phyloP scores from a whole-genome alignment of 2,888 invertebrate species.

The Cecidostiba fungosa region DNA sequence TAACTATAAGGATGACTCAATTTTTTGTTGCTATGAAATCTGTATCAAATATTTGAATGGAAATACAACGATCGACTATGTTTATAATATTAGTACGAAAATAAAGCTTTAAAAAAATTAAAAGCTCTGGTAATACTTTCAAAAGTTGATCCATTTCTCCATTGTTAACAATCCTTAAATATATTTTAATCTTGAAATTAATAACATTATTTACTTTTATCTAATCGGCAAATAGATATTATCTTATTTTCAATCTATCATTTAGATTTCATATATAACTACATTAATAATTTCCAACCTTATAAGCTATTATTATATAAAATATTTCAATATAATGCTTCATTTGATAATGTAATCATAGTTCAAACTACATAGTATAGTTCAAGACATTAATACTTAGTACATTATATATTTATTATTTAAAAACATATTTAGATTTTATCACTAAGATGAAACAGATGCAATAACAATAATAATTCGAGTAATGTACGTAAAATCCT shows the following conservation, averaged over 20 bases:
- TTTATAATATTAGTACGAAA: not conserved
- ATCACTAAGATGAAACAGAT: constrained; percentile 8
- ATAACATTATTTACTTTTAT: not conserved
- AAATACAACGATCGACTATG: not conserved
- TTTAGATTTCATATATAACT: not conserved
- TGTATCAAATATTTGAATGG: not conserved
- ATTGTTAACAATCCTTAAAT: constrained; percentile 11
- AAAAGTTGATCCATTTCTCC: not conserved
- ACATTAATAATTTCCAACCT: not conserved
- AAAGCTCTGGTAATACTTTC: not conserved
- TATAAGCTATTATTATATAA: constrained; percentile 13
- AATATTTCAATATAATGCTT: constrained; percentile 11
- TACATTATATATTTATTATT: not conserved
- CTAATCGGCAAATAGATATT: not conserved
- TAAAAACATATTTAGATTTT: constrained; percentile 9
- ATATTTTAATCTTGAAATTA: constrained; percentile 3
- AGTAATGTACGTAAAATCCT: not conserved
- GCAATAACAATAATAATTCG: constrained; percentile 10
- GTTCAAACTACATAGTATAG: not conserved
- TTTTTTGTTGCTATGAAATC: too few relatives aligned
- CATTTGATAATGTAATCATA: constrained; percentile 3
- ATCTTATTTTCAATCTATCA: not conserved
- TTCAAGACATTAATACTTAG: not conserved
- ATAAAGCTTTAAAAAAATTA: not conserved
- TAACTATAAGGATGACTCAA: too few relatives aligned